A percentile compares a stretch with the other conserved stretches of the same genome.
Conservation (phyloP, 2,797 vertebrate genomes). For the Rhinophrynus dorsalis region DNA sequence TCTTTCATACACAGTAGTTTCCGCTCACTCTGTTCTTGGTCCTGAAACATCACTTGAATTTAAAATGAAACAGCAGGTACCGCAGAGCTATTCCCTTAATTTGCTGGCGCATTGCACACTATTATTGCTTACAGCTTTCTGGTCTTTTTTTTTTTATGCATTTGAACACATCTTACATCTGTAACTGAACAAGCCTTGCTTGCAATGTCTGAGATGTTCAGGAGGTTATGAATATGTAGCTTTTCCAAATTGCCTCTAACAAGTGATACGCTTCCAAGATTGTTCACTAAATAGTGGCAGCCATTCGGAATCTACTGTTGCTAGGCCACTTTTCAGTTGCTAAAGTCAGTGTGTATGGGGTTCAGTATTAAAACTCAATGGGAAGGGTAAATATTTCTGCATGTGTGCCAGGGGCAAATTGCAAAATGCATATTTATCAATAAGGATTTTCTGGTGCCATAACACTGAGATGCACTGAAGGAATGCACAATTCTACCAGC, state of each 20-base stretch:
- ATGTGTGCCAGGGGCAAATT: not conserved
- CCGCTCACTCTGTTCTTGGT: not conserved
- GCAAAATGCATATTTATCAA: no score
- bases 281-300: no score
- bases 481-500: no score
- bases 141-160: not conserved
- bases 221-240: no score
- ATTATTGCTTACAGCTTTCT: not conserved
- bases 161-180: not conserved
- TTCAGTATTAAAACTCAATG: not conserved
- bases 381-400: not conserved
- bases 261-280: no score
- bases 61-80: not conserved
- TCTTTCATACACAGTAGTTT: not conserved
- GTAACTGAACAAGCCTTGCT: not conserved
- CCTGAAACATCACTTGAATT: not conserved
- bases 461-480: no score
- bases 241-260: not conserved
- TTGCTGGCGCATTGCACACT: not conserved
- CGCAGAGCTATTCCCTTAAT: not conserved
- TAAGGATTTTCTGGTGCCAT: no score
- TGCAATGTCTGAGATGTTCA: not conserved
- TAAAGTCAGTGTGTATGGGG: not conserved
- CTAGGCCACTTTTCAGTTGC: not conserved
- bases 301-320: no score